Evolutionary conservation across 2,888 invertebrate species (phyloP).

Genomic region (Drosophila anceps): DNA sequence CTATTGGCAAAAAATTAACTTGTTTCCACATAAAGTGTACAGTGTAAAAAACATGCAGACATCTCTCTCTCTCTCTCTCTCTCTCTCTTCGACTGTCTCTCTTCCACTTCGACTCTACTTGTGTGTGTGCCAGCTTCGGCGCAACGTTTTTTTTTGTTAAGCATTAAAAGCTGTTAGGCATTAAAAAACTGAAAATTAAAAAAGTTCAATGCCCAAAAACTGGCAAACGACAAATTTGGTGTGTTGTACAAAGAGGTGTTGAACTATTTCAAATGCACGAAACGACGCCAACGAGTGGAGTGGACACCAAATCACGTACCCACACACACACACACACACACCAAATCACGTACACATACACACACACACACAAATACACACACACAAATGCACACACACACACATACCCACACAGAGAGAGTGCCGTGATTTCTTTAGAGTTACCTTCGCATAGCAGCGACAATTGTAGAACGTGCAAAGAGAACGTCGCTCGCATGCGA

Average conservation of each 20-base stretch:
- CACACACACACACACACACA: neutral
- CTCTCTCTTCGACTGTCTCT: too few relatives aligned
- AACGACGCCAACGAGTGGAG: slow-evolving; percentile 27
- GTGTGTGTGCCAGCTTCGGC: neutral
- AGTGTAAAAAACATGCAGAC: neutral
- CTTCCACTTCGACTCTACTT: neutral
- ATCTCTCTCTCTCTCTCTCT: too few relatives aligned
- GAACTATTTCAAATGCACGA: slow-evolving; percentile 65
- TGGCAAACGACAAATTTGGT: slow-evolving; percentile 53
- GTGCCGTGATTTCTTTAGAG: neutral
- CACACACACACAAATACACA: too few relatives aligned
- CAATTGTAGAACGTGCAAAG: slow-evolving; percentile 4
- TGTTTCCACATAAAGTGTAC: neutral
- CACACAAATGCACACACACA: too few relatives aligned
- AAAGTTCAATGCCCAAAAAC: slow-evolving; percentile 69
- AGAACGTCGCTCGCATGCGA: neutral
- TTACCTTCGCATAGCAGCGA: neutral
- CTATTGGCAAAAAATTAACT: neutral
- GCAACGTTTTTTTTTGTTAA: slow-evolving; percentile 7
- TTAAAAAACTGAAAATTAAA: slow-evolving; percentile 37
- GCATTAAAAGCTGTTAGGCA: too few relatives aligned
- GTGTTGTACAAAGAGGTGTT: slow-evolving; percentile 63
- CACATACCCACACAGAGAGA: neutral
- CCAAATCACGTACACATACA: slow-evolving; percentile 40
- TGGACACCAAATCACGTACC: slow-evolving; percentile 40